Evolutionary conservation across 2,888 invertebrate genomes (phyloP).

Genomic region (Agrotis puta): DNA sequence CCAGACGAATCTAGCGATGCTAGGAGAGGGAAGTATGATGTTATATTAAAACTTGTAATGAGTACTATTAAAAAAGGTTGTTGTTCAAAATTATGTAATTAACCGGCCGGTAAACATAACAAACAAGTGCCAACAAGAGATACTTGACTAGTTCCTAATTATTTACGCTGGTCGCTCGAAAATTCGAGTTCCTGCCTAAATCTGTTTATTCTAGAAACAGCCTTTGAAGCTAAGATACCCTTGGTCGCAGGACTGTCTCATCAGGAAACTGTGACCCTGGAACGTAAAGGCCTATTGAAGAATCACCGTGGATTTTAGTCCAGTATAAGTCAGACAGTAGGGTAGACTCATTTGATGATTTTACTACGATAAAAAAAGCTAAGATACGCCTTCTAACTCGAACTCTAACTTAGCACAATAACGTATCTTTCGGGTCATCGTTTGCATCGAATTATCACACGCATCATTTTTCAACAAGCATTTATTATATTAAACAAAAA

Average conservation of each 20-base stretch:
- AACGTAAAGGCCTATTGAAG: no score
- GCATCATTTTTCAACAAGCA: no score
- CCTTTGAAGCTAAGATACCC: background rate
- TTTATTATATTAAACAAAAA: background rate
- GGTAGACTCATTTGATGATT: no score
- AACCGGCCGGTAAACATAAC: background rate
- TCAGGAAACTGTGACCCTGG: no score
- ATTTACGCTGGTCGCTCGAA: no score
- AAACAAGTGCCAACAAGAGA: background rate
- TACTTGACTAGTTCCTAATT: no score
- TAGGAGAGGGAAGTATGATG: slow-evolving; percentile 23
- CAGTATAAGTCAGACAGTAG: no score
- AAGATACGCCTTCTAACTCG: background rate
- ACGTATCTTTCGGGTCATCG: background rate
- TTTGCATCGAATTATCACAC: background rate
- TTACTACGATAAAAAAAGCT: no score
- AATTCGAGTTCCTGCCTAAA: background rate
- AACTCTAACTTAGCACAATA: no score
- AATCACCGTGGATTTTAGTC: no score
- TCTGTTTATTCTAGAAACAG: slow-evolving; percentile 5
- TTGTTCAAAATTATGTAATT: slow-evolving; percentile 5
- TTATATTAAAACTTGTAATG: slow-evolving; percentile 2
- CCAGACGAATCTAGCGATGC: slow-evolving; percentile 69
- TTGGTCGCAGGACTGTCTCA: no score
- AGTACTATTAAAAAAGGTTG: background rate